Percentiles rank a stretch among this genome's conserved stretches.
Evolutionary conservation across 2,888 invertebrate genomes (phyloP).

Genomic region (Labia minor): DNA sequence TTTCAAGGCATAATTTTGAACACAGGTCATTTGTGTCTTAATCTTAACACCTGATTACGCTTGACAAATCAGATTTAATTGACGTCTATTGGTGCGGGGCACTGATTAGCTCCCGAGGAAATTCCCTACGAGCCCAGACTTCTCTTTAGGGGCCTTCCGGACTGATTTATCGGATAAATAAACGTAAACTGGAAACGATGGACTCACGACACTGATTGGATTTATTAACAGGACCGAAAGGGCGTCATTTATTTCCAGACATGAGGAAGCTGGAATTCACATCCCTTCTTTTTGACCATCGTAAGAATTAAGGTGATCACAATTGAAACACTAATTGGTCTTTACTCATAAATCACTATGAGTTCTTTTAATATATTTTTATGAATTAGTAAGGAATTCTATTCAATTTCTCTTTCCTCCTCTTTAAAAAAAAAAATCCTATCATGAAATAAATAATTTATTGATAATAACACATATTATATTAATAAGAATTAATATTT

Average conservation of each 20-base stretch:
- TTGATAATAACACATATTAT: no score
- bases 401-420: no score
- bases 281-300: no score
- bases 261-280: no score
- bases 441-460: no score
- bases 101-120: not conserved
- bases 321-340: no score
- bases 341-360: no score
- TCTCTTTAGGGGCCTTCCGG: not conserved
- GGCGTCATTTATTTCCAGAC: not conserved
- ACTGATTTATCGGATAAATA: constrained; percentile 7
- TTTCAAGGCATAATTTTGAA: not conserved
- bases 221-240: not conserved
- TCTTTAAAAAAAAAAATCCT: no score
- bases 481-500: no score
- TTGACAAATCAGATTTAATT: constrained; percentile 7
- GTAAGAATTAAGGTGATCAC: no score
- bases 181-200: not conserved
- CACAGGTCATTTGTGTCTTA: not conserved
- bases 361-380: no score
- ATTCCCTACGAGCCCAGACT: not conserved
- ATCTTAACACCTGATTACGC: constrained; percentile 8
- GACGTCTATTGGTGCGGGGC: not conserved
- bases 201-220: not conserved
- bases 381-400: no score